phyloP scores from a whole-genome alignment of 2,113 vertebrate genomes.

The Agapornis roseicollis region DNA sequence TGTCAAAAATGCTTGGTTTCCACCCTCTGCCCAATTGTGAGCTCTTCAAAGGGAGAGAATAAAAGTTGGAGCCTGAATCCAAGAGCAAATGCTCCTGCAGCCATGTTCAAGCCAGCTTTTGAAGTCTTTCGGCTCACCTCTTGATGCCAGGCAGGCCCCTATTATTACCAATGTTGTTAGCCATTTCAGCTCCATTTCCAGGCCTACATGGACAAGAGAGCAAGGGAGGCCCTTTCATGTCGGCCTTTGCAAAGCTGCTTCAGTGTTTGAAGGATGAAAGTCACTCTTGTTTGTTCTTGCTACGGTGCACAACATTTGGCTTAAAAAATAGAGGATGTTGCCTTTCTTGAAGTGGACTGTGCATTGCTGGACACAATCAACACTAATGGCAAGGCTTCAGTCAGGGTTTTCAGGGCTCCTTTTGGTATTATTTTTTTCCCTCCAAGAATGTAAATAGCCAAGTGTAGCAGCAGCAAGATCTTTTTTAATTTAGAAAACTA shows the following conservation, averaged over 20 bases:
- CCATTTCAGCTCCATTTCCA: conserved; percentile 83
- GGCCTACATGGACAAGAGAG: conserved; percentile 77
- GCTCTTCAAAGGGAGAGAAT: conserved; percentile 96
- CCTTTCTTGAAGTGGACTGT: conserved; percentile 54
- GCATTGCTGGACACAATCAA: conserved; percentile 29
- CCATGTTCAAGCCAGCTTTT: conserved; percentile 80
- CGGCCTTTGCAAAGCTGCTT: conserved; percentile 68
- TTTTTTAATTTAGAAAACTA: conserved; percentile 52
- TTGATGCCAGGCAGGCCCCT: conserved; percentile 87
- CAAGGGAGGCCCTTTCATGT: conserved; percentile 86
- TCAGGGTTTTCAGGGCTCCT: background rate
- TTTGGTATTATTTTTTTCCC: background rate
- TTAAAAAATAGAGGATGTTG: conserved; percentile 56
- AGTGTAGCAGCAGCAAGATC: background rate
- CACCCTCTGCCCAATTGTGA: conserved; percentile 86
- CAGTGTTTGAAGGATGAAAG: conserved; percentile 72
- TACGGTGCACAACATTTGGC: conserved; percentile 47
- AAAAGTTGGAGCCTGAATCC: conserved; percentile 79
- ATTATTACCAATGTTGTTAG: conserved; percentile 88
- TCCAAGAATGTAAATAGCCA: conserved; percentile 50
- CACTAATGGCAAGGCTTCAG: conserved; percentile 33
- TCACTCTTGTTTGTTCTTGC: conserved; percentile 57
- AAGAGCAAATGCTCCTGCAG: conserved; percentile 63
- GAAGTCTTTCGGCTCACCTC: conserved; percentile 85
- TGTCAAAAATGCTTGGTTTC: conserved; percentile 81